Evolutionary conservation across 2,113 vertebrate species (phyloP).

Genomic region (Pseudorasbora parva): DNA sequence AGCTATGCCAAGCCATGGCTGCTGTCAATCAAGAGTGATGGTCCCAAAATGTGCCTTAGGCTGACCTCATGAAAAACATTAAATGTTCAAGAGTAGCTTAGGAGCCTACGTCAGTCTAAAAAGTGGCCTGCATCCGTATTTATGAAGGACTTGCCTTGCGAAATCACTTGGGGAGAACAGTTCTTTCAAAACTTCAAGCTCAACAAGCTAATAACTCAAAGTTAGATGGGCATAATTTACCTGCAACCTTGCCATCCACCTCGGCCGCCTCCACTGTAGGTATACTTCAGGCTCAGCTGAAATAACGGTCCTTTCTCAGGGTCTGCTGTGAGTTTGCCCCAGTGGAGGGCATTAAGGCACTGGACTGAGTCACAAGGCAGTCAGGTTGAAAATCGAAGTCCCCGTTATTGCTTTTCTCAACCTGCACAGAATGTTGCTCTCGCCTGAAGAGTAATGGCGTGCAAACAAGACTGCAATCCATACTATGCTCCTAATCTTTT

Average conservation of each 20-base stretch:
- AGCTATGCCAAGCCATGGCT: slow-evolving; percentile 28
- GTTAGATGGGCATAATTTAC: slow-evolving; percentile 43
- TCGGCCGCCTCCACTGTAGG: neutral
- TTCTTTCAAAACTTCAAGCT: slow-evolving; percentile 33
- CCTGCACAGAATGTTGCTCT: slow-evolving; percentile 34
- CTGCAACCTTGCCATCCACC: slow-evolving; percentile 38
- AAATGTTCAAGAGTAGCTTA: slow-evolving; percentile 10
- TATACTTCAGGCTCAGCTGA: slow-evolving; percentile 28
- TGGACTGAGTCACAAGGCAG: slow-evolving; percentile 50
- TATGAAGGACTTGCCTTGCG: slow-evolving; percentile 47
- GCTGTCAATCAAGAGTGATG: slow-evolving; percentile 43
- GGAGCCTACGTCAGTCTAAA: neutral
- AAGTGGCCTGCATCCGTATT: slow-evolving; percentile 26
- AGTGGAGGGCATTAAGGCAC: slow-evolving; percentile 44
- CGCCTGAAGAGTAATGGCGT: slow-evolving; percentile 20
- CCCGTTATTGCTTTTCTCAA: slow-evolving; percentile 42
- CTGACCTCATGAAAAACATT: slow-evolving; percentile 27
- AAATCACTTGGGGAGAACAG: slow-evolving; percentile 13
- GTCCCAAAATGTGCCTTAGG: slow-evolving; percentile 14
- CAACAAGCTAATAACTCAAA: slow-evolving; percentile 33
- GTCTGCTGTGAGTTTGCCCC: slow-evolving; percentile 28
- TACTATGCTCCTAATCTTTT: slow-evolving; percentile 30
- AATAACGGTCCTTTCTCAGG: slow-evolving; percentile 46
- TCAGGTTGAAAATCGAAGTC: slow-evolving; percentile 55
- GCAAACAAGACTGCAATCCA: slow-evolving; percentile 13